Evolutionary conservation across 2,888 invertebrate genomes (phyloP).

Genomic region (Lithophane ornitopus): DNA sequence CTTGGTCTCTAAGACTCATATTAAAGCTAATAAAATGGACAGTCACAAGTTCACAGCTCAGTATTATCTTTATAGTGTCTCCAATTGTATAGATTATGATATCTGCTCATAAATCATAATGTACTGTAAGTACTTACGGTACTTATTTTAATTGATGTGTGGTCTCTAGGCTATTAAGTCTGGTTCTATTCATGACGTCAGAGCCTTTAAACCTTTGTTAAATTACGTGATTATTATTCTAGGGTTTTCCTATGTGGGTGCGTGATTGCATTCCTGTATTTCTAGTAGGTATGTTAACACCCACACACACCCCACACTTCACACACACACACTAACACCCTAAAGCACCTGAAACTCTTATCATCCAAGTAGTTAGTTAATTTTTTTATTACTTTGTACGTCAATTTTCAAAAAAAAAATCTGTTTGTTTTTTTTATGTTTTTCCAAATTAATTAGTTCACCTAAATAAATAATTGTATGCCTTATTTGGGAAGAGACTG

Average conservation of each 20-base stretch:
- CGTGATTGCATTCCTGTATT: background rate
- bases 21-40: constrained; percentile 42
- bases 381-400: too few species aligned
- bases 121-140: constrained; percentile 23
- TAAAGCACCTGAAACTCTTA: too few species aligned
- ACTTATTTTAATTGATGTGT: constrained; percentile 42
- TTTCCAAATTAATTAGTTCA: too few species aligned
- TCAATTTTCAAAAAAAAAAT: too few species aligned
- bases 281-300: too few species aligned
- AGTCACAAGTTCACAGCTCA: constrained; percentile 50
- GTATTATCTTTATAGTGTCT: constrained; percentile 43
- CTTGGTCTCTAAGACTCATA: constrained; percentile 6
- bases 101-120: constrained; percentile 24
- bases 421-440: too few species aligned
- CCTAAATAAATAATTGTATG: too few species aligned
- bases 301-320: too few species aligned
- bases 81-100: constrained; percentile 20
- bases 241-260: background rate
- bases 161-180: constrained; percentile 25
- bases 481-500: too few species aligned
- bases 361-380: too few species aligned
- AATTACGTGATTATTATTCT: background rate
- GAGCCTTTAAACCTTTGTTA: constrained; percentile 8
- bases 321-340: too few species aligned
- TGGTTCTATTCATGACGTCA: constrained; percentile 15